phyloP scores from a whole-genome alignment of 53 echinoderm and acorn worm species.

The Paracentrotus lividus region DNA sequence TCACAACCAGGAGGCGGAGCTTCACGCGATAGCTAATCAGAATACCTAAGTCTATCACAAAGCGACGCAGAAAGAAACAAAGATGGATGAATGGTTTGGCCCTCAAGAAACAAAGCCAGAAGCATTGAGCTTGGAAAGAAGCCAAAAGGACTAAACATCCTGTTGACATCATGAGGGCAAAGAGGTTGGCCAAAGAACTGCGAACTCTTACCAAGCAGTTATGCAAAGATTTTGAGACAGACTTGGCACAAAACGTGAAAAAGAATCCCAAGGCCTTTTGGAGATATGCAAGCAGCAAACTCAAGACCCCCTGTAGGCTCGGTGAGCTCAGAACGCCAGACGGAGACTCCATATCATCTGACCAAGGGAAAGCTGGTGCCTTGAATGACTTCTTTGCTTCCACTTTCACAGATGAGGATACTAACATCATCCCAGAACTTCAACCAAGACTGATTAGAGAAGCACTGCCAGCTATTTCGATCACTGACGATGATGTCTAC shows the following conservation, averaged over 20 bases:
- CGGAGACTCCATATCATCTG: not conserved
- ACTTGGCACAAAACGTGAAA: not conserved
- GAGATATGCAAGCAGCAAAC: not conserved
- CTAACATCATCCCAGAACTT: not conserved
- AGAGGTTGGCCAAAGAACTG: not conserved
- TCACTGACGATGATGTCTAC: not conserved
- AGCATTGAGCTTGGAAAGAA: conserved; percentile 21
- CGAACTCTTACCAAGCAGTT: not conserved
- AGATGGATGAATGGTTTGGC: not conserved
- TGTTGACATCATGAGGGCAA: not conserved
- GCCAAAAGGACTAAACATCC: not conserved
- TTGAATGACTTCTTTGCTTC: not conserved
- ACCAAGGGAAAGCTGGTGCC: not conserved
- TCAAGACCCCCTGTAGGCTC: not conserved
- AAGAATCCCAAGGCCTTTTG: not conserved
- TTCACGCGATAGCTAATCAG: too few species aligned
- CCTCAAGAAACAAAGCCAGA: conserved; percentile 13
- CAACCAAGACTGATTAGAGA: not conserved
- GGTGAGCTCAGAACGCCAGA: not conserved
- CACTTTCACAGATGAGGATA: conserved; percentile 15
- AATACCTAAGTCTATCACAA: not conserved
- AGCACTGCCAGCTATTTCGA: not conserved
- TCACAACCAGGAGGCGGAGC: too few species aligned
- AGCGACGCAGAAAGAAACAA: not conserved
- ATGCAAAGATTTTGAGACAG: not conserved